Percentiles rank a stretch among this genome's conserved stretches.
phyloP scores from a whole-genome alignment of 2,797 vertebrate species.

The Psittacula derbiana region DNA sequence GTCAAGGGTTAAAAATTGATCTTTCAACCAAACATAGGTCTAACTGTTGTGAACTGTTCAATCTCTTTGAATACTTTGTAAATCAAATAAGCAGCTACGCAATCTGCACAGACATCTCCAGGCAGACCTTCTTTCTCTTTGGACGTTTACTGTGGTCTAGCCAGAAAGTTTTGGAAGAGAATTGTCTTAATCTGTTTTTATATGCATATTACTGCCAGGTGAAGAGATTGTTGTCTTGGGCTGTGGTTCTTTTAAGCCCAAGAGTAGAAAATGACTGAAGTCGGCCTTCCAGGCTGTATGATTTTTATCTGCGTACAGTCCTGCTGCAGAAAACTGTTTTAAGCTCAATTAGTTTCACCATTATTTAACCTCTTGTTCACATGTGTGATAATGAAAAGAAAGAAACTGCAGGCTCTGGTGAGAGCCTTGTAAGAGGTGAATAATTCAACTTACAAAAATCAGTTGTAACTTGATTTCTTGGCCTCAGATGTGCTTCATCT shows the following conservation, averaged over 20 bases:
- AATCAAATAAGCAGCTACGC: neutral
- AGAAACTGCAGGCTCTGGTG: neutral
- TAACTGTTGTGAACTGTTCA: neutral
- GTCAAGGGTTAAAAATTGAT: neutral
- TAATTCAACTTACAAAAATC: slow-evolving; percentile 16
- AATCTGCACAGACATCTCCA: neutral
- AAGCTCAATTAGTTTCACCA: slow-evolving; percentile 39
- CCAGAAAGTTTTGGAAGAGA: slow-evolving; percentile 35
- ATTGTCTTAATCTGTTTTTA: neutral
- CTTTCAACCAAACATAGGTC: neutral
- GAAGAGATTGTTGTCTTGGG: slow-evolving; percentile 48
- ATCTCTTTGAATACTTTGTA: neutral
- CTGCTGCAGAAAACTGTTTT: slow-evolving; percentile 31
- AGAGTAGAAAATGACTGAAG: slow-evolving; percentile 19
- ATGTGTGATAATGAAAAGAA: neutral
- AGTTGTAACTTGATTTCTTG: slow-evolving; percentile 52
- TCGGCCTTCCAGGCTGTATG: slow-evolving; percentile 9
- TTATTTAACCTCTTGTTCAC: slow-evolving; percentile 46
- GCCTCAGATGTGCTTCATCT: slow-evolving; percentile 20
- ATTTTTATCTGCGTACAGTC: slow-evolving; percentile 36
- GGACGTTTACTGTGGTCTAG: neutral
- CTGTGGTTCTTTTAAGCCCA: slow-evolving; percentile 16
- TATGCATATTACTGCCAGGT: slow-evolving; percentile 38
- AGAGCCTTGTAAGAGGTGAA: slow-evolving; percentile 2
- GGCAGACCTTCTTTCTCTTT: neutral